These are phyloP conservation scores for Dioctria rufipes DNA, from an alignment of 2,888 invertebrate genomes.

Conservation along the genomic window DNA sequence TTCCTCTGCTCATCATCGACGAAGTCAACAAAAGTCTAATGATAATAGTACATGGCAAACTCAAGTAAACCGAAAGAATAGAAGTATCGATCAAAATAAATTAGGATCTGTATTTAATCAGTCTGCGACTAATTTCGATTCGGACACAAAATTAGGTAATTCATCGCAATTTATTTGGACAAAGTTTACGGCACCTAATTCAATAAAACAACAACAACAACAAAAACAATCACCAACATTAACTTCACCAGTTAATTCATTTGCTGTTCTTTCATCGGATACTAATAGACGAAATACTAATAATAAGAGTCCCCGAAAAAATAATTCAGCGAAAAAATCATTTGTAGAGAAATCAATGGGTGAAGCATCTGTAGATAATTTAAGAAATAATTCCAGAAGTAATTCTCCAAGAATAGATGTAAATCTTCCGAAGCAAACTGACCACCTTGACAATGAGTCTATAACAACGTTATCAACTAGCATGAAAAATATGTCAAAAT, in stretches of 20 bases:
- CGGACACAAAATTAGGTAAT: constrained; percentile 67
- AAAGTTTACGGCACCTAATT: constrained; percentile 54
- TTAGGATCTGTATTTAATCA: constrained; percentile 66
- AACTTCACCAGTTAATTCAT: constrained; percentile 65
- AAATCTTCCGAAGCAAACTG: too few relatives aligned
- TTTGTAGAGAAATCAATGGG: too few relatives aligned
- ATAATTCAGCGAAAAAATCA: too few relatives aligned
- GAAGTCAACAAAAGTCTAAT: constrained; percentile 60
- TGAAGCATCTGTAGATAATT: too few relatives aligned
- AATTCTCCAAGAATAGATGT: too few relatives aligned
- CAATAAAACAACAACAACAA: constrained; percentile 61
- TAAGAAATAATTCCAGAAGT: too few relatives aligned
- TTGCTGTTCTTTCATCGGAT: constrained; percentile 67
- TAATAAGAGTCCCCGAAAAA: too few relatives aligned
- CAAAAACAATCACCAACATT: constrained; percentile 60
- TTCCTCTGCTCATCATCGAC: too few relatives aligned
- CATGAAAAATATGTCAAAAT: too few relatives aligned
- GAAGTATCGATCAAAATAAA: constrained; percentile 67
- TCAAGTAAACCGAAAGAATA: constrained; percentile 68
- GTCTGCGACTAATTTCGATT: constrained; percentile 61
- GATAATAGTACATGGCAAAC: constrained; percentile 67
- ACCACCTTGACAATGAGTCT: too few relatives aligned
- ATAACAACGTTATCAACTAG: too few relatives aligned
- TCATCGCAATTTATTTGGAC: constrained; percentile 66
- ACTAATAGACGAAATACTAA: constrained; percentile 61